Evolutionary conservation across 1,140 invertebrate species (phyloP), one percentile per base, ranked within the genome.

Genomic region (Diplogasteroides magnus): DNA sequence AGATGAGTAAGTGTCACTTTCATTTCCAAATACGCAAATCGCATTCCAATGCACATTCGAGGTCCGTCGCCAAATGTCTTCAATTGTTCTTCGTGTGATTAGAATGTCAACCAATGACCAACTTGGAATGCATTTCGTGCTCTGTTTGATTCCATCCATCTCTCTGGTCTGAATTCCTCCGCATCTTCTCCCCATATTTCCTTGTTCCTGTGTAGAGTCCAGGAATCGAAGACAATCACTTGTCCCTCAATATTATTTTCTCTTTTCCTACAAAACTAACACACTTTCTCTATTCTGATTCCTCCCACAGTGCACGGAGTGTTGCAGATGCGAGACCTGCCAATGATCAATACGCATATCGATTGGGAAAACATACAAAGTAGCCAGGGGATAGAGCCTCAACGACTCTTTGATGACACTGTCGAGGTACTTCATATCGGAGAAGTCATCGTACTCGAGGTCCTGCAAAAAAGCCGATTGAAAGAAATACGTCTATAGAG

Each of bases 51-150:
- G 76, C 86, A 86, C 58, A 82, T 82, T 62, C 85, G 73, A 0
- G 85, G 85, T 26, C 86, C 85, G 11, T 81, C 82, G 1, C 84
- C 84, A 68, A 85, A 86, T 1, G n/a, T n/a, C n/a, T n/a, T n/a
- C n/a, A n/a, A n/a, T n/a, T n/a, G n/a, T n/a, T n/a, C n/a, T n/a
- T n/a, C n/a, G n/a, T n/a, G n/a, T n/a, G 85, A 83, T 2, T 83
- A 19, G 37, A 48, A 48, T 48, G 37, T 19, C 19, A 48, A 6
- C 19, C 37, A 19, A 48, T 6, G 37, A 48, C 37, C 37, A 6
- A 48, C 19, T 19, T 48, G 37, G 19, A 48, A 11, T 48, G 19
- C 6, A 48, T 48, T 48, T 48, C 6, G 19, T 48, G 6, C 19
- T 6, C 37, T 19, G 37, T 19, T 11, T 48, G 6, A 48, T 48